phyloP scores from a whole-genome alignment of 2,797 vertebrate genomes.

The Poeciliopsis turneri region DNA sequence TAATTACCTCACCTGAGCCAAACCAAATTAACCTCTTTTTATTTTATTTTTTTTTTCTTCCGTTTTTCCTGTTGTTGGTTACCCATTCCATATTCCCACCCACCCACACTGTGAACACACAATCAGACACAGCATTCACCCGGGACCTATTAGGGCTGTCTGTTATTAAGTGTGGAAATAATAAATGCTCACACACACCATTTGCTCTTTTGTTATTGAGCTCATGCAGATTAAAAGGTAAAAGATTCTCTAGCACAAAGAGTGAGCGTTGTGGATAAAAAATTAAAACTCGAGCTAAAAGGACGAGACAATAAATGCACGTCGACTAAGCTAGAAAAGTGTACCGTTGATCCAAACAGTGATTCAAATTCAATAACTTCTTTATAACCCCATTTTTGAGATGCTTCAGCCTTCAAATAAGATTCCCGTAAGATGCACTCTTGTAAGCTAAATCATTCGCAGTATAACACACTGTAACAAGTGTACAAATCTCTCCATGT shows the following conservation, averaged over 20 bases:
- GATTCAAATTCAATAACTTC: neutral
- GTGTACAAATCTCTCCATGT: slow-evolving; percentile 64
- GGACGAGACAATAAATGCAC: neutral
- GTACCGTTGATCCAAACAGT: neutral
- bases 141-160: slow-evolving; percentile 81
- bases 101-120: slow-evolving; percentile 60
- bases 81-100: slow-evolving; percentile 72
- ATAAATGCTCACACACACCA: slow-evolving; percentile 73
- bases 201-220: slow-evolving; percentile 71
- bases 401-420: neutral
- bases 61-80: slow-evolving; percentile 74
- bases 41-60: slow-evolving; percentile 39
- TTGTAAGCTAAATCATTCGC: slow-evolving; percentile 37
- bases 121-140: slow-evolving; percentile 74
- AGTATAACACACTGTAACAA: slow-evolving; percentile 60
- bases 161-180: slow-evolving; percentile 82
- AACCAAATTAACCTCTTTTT: slow-evolving; percentile 92
- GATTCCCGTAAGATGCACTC: slow-evolving; percentile 23
- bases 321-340: neutral
- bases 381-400: neutral
- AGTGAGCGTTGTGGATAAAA: neutral
- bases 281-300: neutral
- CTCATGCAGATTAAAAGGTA: slow-evolving; percentile 52
- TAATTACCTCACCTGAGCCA: slow-evolving; percentile 99
- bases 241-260: slow-evolving; percentile 25